A percentile compares a stretch with the other conserved stretches of the same genome.
phyloP scores from a whole-genome alignment of 2,113 vertebrate species.

The Noctilio leporinus region DNA sequence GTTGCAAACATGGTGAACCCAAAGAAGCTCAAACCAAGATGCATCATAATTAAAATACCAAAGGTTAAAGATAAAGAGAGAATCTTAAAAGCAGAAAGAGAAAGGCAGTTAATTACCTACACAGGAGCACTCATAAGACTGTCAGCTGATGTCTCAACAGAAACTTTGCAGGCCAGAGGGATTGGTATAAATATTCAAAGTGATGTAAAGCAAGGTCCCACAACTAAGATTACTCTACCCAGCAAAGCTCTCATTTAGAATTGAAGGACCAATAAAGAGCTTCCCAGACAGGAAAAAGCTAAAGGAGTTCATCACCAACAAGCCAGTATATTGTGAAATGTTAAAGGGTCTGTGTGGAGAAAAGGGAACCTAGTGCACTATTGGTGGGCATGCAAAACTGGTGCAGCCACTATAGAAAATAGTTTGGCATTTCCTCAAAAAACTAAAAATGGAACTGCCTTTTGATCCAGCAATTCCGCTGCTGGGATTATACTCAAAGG shows the following conservation, averaged over 20 bases:
- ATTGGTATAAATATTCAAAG: not conserved
- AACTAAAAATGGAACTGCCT: too few species aligned
- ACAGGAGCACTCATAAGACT: not conserved
- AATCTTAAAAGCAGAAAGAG: not conserved
- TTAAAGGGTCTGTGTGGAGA: not conserved
- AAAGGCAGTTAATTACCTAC: not conserved
- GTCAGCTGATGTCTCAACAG: not conserved
- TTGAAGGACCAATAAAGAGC: not conserved
- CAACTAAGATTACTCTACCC: not conserved
- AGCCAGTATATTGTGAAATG: not conserved
- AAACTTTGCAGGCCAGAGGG: not conserved
- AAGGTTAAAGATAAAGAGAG: not conserved
- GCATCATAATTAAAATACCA: not conserved
- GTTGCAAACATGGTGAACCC: not conserved
- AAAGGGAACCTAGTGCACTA: too few species aligned
- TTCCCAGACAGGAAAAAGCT: not conserved
- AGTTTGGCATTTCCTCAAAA: too few species aligned
- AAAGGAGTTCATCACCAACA: not conserved
- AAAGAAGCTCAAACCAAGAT: not conserved
- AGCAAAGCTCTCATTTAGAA: not conserved
- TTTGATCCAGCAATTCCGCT: too few species aligned
- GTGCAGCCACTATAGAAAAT: too few species aligned
- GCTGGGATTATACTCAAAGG: too few species aligned
- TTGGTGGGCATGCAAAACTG: too few species aligned
- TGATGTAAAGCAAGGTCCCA: not conserved